Evolutionary conservation across 2,797 vertebrate genomes (phyloP).

Genomic region (Aeoliscus strigatus): DNA sequence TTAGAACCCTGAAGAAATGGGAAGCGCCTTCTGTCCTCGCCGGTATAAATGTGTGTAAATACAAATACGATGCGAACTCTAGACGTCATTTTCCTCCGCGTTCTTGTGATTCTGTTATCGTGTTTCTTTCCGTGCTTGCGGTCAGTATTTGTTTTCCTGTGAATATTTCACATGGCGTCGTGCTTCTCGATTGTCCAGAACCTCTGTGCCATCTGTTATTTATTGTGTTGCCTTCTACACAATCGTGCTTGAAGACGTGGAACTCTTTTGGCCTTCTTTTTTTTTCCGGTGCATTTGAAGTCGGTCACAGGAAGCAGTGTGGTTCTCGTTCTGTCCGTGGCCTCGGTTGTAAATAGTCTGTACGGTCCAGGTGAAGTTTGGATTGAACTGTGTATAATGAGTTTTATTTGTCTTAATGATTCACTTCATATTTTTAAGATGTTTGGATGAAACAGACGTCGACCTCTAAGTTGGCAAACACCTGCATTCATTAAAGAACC

Average conservation of each 20-base stretch:
- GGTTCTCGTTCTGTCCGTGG: constrained; percentile 46
- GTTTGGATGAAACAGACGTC: constrained; percentile 26
- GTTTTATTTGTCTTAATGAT: constrained; percentile 38
- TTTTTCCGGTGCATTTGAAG: constrained; percentile 64
- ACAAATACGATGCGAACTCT: constrained; percentile 75
- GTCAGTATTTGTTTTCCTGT: constrained; percentile 50
- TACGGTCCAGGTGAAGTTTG: constrained; percentile 54
- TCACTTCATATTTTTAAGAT: constrained; percentile 17
- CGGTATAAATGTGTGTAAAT: constrained; percentile 74
- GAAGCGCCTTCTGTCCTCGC: constrained; percentile 26
- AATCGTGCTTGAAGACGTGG: constrained; percentile 65
- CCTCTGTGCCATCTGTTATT: constrained; percentile 71
- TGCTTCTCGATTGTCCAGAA: constrained; percentile 61
- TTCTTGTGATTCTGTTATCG: constrained; percentile 54
- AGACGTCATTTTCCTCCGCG: constrained; percentile 65
- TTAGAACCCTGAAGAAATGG: not conserved
- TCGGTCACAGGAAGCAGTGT: constrained; percentile 49
- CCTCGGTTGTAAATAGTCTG: constrained; percentile 63
- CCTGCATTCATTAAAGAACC: constrained; percentile 24
- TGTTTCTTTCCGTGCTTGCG: constrained; percentile 27
- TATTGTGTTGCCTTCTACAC: constrained; percentile 70
- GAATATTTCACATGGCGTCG: constrained; percentile 55
- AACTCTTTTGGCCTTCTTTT: constrained; percentile 65
- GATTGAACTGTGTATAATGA: constrained; percentile 33
- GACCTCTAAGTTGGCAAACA: constrained; percentile 16